Evolutionary conservation across 2,888 invertebrate genomes (phyloP), one percentile per base, ranked within the genome.

Genomic region (Hyles lineata): DNA sequence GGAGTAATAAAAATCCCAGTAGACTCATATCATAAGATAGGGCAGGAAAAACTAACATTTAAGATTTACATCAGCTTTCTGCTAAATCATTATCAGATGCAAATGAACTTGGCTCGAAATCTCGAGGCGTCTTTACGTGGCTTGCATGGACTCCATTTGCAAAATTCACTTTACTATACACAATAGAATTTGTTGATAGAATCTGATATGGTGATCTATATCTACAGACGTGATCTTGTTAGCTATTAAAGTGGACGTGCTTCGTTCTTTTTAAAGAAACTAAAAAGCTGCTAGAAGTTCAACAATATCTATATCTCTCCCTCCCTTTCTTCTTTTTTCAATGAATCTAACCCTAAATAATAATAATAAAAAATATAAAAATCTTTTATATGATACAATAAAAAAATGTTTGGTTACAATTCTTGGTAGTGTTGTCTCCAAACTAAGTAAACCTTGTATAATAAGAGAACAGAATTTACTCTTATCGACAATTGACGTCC

Each of bases 11-110:
- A 67, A 50, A 43, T 25, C 17, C 67, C 4, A 50, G 19, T 17
- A 63, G 21, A 50, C 67, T 67, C 21, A 15, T 17, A 23, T 17
- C 2, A 50, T 50, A 21, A 17, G 21, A 43, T 11, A 35, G 21
- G n/a, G 15, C 35, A 43, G 63, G 62, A 62, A 63, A 67, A 67
- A 67, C 67, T 50, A 67, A 50, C 50, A 23, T 50, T 43, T 50
- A 43, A 67, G 43, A 50, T 67, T 67, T 50, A 50, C 43, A 50
- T 67, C 50, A 23, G 23, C 50, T 50, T 67, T 67, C 50, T 67
- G 50, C 50, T 50, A 67, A 67, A 67, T 67, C 67, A 67, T 67
- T 50, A 67, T 67, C 67, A 67, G 63, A 67, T 67, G 67, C 67
- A 67, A 67, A 67, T 67, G 67, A 50, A 67, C 50, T 23, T 50